Base-by-base conservation (phyloP, 2,888 invertebrate species). In the Pristionchus exspectatus region DNA sequence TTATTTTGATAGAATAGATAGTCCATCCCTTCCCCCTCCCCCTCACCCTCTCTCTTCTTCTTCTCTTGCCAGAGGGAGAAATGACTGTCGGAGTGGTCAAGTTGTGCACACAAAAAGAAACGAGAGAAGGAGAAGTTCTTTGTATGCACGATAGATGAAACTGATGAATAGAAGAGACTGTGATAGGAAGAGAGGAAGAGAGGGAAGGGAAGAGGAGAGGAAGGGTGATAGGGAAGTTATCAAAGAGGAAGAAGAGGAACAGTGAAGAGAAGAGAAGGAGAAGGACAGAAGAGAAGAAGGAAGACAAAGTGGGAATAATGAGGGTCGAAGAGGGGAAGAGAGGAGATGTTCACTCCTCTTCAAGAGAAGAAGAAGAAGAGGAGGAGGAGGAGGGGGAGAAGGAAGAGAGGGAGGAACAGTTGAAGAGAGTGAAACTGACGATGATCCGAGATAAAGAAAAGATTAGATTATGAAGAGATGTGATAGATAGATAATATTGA, bases 61-160 rank as follows among this genome's bases (percentile, higher is more conserved):
- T 3, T 50, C 44, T 50, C 18, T 69, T n/a, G 69, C 69, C 56
- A 66, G n/a, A 30, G 21, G 72, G 72, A 74, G 72, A 33, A 74
- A 14, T 33, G 38, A 74, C 18, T 24, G 72, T 30, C 33, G 30
- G 66, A 63, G 69, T 33, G 72, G 72, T 74, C 72, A 74, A 74
- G 72, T 74, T 74, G 72, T 74, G 72, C 38, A 74, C 72, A 74
- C 72, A 74, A 74, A 74, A 74, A 74, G 72, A 50, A 50, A 74
- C 30, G 72, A 74, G 72, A 38, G 72, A 74, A 74, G 72, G n/a
- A 74, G 72, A 74, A 74, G 72, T 74, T 74, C 72, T 74, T 74
- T 74, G 72, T 74, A 33, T 74, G 72, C 72, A 7, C 30, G 38
- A 74, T 24, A 21, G 72, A 30, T 74, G 72, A 74, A 74, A 74